Evolutionary conservation across 2,113 vertebrate species (phyloP).

Genomic region (Pygoscelis adeliae): DNA sequence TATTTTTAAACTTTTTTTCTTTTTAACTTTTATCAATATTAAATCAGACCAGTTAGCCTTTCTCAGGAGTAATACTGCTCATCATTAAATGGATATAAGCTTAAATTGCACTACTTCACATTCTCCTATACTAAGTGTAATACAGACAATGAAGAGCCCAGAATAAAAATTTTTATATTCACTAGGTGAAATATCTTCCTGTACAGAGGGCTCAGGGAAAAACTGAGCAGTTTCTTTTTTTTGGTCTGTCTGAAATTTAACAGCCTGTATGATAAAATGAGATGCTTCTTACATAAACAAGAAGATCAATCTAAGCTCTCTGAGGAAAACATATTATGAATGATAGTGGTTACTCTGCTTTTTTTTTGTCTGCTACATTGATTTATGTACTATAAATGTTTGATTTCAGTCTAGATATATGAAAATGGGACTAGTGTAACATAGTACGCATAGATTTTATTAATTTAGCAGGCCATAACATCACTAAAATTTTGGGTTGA

Average conservation of each 20-base stretch:
- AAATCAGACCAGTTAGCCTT: not conserved
- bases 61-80: not conserved
- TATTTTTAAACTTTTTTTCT: not conserved
- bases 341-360: not conserved
- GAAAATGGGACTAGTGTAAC: not conserved
- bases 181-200: not conserved
- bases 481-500: not conserved
- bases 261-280: not conserved
- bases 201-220: not conserved
- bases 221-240: not conserved
- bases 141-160: not conserved
- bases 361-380: not conserved
- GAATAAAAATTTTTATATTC: not conserved
- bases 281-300: not conserved
- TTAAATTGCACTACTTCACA: not conserved
- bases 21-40: not conserved
- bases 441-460: not conserved
- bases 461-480: not conserved
- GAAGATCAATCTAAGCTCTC: not conserved
- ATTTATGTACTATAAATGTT: not conserved
- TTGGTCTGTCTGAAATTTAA: slow-evolving; percentile 14
- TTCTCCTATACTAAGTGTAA: not conserved
- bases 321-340: not conserved
- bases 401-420: not conserved
- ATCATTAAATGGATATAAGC: not conserved